Conservation (phyloP, 1,140 invertebrate species). For the Sarcophaga peregrina region DNA sequence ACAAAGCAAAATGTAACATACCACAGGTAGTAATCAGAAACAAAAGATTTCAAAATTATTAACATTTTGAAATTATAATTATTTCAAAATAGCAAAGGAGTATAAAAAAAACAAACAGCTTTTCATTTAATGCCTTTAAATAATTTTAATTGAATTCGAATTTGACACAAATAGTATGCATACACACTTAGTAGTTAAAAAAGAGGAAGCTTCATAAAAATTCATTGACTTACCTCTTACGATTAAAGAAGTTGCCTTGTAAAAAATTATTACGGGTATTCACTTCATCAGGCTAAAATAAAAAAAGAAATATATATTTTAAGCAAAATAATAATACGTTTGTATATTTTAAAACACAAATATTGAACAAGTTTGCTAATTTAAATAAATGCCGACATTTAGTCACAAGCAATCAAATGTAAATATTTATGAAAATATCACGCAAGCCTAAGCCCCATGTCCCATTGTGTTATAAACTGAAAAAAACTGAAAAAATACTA, state of each 20-base stretch:
- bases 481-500: too few species aligned
- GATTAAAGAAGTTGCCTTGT: constrained; percentile 64
- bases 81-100: too few species aligned
- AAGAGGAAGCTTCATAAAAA: not conserved
- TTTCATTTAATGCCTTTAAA: too few species aligned
- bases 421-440: not conserved
- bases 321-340: not conserved
- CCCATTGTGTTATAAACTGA: too few species aligned
- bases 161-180: not conserved
- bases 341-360: not conserved
- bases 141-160: too few species aligned
- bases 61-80: too few species aligned
- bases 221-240: constrained; percentile 60
- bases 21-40: too few species aligned
- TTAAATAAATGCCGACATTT: not conserved
- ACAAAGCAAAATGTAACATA: too few species aligned
- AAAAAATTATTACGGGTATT: constrained; percentile 64
- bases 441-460: too few species aligned
- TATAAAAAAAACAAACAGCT: too few species aligned
- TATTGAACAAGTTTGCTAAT: too few species aligned
- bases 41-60: too few species aligned
- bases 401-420: not conserved
- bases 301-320: constrained; percentile 11
- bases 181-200: not conserved
- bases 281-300: constrained; percentile 59